Percentiles rank a stretch among this genome's conserved stretches.
These are phyloP conservation scores for Cecidostiba fungosa DNA, from an alignment of 2,888 invertebrate genomes.

Conservation along the genomic window DNA sequence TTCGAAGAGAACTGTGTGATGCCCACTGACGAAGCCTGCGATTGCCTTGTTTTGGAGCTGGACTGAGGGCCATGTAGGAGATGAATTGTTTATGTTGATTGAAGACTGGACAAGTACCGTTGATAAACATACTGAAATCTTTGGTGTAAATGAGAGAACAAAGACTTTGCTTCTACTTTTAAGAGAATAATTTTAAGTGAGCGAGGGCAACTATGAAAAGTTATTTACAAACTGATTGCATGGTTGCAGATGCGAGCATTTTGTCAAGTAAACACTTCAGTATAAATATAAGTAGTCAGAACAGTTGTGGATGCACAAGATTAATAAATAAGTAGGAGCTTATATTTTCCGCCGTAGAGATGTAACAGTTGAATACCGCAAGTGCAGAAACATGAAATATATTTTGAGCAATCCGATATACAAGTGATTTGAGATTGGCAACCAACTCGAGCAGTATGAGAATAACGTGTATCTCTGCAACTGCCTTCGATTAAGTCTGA, in stretches of 20 bases:
- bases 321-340: constrained; percentile 35
- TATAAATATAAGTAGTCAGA: constrained; percentile 1
- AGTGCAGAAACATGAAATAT: constrained; percentile 4
- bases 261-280: constrained; percentile 7
- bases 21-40: not conserved
- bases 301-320: not conserved
- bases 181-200: not conserved
- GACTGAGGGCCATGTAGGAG: not conserved
- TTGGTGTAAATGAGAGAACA: constrained; percentile 29
- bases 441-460: constrained; percentile 28
- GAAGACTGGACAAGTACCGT: not conserved
- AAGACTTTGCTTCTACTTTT: constrained; percentile 42
- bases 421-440: constrained; percentile 19
- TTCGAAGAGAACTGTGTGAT: not conserved
- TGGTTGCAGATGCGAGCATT: constrained; percentile 21
- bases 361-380: constrained; percentile 34
- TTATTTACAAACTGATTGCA: constrained; percentile 48
- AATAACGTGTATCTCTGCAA: constrained; percentile 25
- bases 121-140: not conserved
- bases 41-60: constrained; percentile 38
- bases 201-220: constrained; percentile 46
- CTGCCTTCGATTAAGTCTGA: constrained; percentile 52
- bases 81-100: not conserved
- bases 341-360: constrained; percentile 35
- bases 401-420: constrained; percentile 34